A percentile compares a stretch with the other conserved stretches of the same genome.
These are phyloP conservation scores for Cerastoderma edule DNA, from an alignment of 2,888 invertebrate genomes.

Conservation along the genomic window DNA sequence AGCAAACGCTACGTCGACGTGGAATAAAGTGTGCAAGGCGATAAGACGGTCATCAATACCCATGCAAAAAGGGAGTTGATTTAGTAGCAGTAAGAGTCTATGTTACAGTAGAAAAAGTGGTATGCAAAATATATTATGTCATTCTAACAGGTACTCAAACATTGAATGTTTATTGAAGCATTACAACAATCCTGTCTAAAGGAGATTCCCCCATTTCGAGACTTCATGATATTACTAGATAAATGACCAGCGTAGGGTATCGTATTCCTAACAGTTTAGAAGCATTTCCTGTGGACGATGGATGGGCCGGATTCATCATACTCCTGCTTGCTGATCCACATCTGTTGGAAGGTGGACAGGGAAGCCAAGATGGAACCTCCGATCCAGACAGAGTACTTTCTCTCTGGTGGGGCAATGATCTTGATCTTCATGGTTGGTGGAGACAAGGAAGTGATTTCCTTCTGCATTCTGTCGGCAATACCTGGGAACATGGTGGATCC, in stretches of 20 bases:
- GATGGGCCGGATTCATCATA: constrained; percentile 18
- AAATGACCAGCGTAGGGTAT: no score
- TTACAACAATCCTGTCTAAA: no score
- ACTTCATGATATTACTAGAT: no score
- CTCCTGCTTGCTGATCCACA: constrained; percentile 26
- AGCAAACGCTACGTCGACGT: constrained; percentile 3
- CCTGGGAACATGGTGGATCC: constrained; percentile 24
- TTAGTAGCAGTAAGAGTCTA: no score
- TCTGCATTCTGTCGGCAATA: constrained; percentile 24
- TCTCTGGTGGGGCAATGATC: constrained; percentile 14
- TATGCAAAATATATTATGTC: no score
- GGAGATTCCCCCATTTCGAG: no score
- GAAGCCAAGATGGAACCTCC: constrained; percentile 22
- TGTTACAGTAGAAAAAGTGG: no score
- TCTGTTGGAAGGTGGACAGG: constrained; percentile 22
- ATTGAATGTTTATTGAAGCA: no score
- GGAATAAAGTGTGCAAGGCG: no score
- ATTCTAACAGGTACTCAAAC: no score
- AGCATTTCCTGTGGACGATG: constrained; percentile 24
- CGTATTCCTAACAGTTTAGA: not conserved
- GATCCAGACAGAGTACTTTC: constrained; percentile 25
- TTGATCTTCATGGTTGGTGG: constrained; percentile 19
- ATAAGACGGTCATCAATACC: no score
- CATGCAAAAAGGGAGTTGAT: no score
- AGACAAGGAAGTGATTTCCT: constrained; percentile 19